A percentile compares a stretch with the other conserved stretches of the same genome.
phyloP scores from a whole-genome alignment of 2,797 vertebrate species.

The Diglossa cyanea region DNA sequence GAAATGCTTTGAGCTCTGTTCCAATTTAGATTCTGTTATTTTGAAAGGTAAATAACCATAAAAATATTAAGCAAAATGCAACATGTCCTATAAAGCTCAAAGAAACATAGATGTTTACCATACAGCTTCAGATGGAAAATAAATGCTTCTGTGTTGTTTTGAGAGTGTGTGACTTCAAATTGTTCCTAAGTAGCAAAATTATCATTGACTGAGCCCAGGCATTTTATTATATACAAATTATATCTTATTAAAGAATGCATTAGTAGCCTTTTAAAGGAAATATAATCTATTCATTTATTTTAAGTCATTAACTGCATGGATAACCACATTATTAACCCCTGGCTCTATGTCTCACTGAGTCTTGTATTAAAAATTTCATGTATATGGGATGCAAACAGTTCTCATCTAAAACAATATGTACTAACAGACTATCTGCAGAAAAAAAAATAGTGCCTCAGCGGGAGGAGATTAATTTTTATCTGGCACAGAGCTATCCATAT shows the following conservation, averaged over 20 bases:
- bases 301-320: background rate
- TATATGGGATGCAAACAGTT: background rate
- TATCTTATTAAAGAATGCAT: slow-evolving; percentile 13
- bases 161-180: background rate
- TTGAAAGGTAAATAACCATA: background rate
- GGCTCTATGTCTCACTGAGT: background rate
- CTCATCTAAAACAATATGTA: background rate
- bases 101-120: background rate
- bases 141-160: background rate
- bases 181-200: background rate
- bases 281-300: slow-evolving; percentile 6
- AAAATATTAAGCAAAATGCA: slow-evolving; percentile 1
- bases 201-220: background rate
- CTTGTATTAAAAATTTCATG: background rate
- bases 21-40: background rate
- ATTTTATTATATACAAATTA: slow-evolving; percentile 31
- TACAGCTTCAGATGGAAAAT: background rate
- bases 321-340: slow-evolving; percentile 11
- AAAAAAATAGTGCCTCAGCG: background rate
- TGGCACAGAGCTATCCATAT: background rate
- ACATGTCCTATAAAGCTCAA: background rate
- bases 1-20: background rate
- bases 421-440: background rate
- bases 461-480: background rate
- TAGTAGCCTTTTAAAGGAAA: slow-evolving; percentile 26